Evolutionary conservation across 2,888 invertebrate species (phyloP).

Genomic region (Leptogaster cylindrica): DNA sequence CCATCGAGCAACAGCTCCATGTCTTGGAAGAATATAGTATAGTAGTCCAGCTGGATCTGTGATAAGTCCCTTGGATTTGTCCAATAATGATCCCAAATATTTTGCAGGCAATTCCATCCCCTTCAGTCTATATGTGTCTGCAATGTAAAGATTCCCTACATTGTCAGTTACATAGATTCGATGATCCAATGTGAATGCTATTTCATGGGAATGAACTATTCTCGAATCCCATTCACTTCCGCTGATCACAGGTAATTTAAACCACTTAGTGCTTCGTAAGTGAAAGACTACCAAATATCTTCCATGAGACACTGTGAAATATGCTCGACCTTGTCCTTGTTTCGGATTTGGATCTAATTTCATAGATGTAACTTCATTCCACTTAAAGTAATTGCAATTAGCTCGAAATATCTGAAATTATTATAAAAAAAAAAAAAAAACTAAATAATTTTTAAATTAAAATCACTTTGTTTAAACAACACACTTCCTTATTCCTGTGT

Average conservation of each 20-base stretch:
- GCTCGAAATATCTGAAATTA: constrained; percentile 39
- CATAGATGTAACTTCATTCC: constrained; percentile 38
- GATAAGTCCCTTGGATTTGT: constrained; percentile 45
- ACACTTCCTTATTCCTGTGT: constrained; percentile 46
- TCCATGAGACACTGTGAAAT: constrained; percentile 45
- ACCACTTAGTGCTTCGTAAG: constrained; percentile 41
- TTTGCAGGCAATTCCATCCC: constrained; percentile 36
- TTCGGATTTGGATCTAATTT: constrained; percentile 44
- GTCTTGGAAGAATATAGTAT: constrained; percentile 48
- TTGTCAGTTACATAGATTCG: constrained; percentile 41
- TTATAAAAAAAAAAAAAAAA: not conserved
- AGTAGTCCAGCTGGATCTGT: constrained; percentile 46
- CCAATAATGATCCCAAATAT: constrained; percentile 47
- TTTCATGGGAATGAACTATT: constrained; percentile 39
- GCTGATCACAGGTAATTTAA: constrained; percentile 12
- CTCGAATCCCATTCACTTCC: constrained; percentile 39
- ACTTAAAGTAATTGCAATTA: constrained; percentile 26
- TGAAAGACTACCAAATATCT: constrained; percentile 46
- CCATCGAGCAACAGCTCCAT: constrained; percentile 49
- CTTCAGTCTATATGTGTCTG: constrained; percentile 28
- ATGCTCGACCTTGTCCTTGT: constrained; percentile 42
- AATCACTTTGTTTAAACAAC: not conserved
- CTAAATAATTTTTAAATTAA: not conserved
- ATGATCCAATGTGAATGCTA: constrained; percentile 43
- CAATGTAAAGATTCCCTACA: constrained; percentile 40